phyloP scores from a whole-genome alignment of 2,113 vertebrate genomes.

The Sprattus sprattus region DNA sequence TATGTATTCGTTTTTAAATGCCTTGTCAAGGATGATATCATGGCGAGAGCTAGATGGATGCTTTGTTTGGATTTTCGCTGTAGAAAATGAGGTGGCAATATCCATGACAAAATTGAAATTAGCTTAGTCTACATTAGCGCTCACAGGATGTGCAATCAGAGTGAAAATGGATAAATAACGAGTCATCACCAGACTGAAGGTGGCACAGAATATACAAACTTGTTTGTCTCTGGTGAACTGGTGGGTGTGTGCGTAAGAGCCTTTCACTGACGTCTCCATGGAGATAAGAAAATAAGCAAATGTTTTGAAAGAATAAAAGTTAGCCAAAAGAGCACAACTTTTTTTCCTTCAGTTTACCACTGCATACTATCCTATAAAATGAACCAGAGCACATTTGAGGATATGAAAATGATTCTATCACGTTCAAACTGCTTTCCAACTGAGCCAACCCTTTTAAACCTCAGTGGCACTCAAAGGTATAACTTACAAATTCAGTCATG shows the following conservation, averaged over 20 bases:
- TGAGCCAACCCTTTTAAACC: not conserved
- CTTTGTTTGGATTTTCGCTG: slow-evolving; percentile 59
- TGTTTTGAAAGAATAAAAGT: not conserved
- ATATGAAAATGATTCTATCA: not conserved
- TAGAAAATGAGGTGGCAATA: slow-evolving; percentile 66
- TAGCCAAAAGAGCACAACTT: not conserved
- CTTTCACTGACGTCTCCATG: not conserved
- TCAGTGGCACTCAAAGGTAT: not conserved
- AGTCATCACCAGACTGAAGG: slow-evolving; percentile 50
- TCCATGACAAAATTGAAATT: slow-evolving; percentile 68
- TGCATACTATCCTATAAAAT: not conserved
- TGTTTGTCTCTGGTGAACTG: slow-evolving; percentile 47
- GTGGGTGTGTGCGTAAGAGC: slow-evolving; percentile 19
- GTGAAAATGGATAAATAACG: slow-evolving; percentile 55
- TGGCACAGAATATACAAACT: slow-evolving; percentile 46
- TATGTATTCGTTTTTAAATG: slow-evolving; percentile 65
- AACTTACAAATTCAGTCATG: not conserved
- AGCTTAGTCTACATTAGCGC: slow-evolving; percentile 56
- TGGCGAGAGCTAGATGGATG: slow-evolving; percentile 58
- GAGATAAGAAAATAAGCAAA: not conserved
- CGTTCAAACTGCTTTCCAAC: not conserved
- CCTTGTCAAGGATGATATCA: slow-evolving; percentile 68
- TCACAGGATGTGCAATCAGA: slow-evolving; percentile 54
- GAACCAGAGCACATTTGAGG: not conserved
- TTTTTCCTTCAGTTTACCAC: not conserved